These are phyloP conservation scores for Probosciger aterrimus DNA, from an alignment of 2,113 vertebrate genomes.

Conservation along the genomic window DNA sequence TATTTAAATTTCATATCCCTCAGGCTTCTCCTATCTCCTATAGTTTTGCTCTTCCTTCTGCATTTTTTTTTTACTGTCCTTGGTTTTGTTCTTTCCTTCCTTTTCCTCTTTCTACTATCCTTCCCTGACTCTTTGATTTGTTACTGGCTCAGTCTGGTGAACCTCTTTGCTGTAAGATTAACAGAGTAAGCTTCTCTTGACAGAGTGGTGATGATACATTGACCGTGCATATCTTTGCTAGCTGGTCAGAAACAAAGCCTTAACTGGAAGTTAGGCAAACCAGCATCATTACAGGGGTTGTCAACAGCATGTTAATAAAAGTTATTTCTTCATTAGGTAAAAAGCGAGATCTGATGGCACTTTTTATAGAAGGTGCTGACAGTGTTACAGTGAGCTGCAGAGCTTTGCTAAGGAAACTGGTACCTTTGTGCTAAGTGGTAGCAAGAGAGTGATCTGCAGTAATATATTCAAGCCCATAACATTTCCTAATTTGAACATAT, in stretches of 20 bases:
- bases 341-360: conserved; percentile 29
- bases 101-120: background rate
- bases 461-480: conserved; percentile 26
- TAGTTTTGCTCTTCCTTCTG: background rate
- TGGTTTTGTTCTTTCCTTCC: background rate
- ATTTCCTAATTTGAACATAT: conserved; percentile 61
- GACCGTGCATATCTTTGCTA: background rate
- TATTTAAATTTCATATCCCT: background rate
- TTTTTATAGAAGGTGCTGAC: conserved; percentile 62
- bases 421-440: conserved; percentile 54
- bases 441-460: conserved; percentile 21
- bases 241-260: conserved; percentile 54
- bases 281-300: background rate
- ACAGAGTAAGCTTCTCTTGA: background rate
- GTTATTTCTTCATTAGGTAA: conserved; percentile 59
- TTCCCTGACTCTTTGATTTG: background rate
- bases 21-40: background rate
- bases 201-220: background rate
- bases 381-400: background rate
- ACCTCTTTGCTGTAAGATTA: background rate
- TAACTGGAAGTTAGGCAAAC: conserved; percentile 55
- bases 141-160: background rate
- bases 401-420: conserved; percentile 28
- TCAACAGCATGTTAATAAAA: conserved; percentile 47
- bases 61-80: background rate